A percentile compares a stretch with the other conserved stretches of the same genome.
These are phyloP conservation scores for Mastomys natalensis DNA, from an alignment of 2,113 vertebrate genomes.

Conservation along the genomic window DNA sequence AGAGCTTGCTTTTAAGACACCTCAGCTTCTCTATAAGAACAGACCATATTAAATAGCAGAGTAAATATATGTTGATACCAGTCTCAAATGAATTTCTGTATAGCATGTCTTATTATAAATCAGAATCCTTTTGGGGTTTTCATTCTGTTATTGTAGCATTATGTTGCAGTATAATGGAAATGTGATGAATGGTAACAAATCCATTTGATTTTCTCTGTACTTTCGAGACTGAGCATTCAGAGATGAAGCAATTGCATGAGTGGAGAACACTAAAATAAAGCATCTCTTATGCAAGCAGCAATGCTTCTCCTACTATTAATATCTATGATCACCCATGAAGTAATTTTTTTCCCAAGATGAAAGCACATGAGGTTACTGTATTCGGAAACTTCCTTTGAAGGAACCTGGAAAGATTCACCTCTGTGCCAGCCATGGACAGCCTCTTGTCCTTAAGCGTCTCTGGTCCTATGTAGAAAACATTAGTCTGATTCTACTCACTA, in stretches of 20 bases:
- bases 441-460: constrained; percentile 17
- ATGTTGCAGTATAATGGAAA: constrained; percentile 8
- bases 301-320: constrained; percentile 73
- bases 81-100: constrained; percentile 48
- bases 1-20: constrained; percentile 39
- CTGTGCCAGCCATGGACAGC: not conserved
- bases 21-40: constrained; percentile 19
- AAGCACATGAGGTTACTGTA: constrained; percentile 69
- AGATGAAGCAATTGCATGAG: constrained; percentile 54
- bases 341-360: constrained; percentile 75
- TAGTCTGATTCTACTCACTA: constrained; percentile 41
- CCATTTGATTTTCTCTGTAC: constrained; percentile 57
- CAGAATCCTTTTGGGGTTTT: constrained; percentile 3
- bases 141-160: constrained; percentile 58
- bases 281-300: constrained; percentile 53
- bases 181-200: not conserved
- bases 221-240: constrained; percentile 53
- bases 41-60: not conserved
- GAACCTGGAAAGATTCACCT: constrained; percentile 56
- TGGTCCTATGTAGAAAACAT: not conserved
- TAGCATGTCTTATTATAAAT: constrained; percentile 3
- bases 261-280: constrained; percentile 67
- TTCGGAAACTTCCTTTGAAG: constrained; percentile 70
- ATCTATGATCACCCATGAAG: constrained; percentile 73
- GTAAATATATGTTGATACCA: not conserved